A percentile compares a stretch with the other conserved stretches of the same genome.
Evolutionary conservation across 2,797 vertebrate species (phyloP).

Genomic region (Lithobates pipiens): DNA sequence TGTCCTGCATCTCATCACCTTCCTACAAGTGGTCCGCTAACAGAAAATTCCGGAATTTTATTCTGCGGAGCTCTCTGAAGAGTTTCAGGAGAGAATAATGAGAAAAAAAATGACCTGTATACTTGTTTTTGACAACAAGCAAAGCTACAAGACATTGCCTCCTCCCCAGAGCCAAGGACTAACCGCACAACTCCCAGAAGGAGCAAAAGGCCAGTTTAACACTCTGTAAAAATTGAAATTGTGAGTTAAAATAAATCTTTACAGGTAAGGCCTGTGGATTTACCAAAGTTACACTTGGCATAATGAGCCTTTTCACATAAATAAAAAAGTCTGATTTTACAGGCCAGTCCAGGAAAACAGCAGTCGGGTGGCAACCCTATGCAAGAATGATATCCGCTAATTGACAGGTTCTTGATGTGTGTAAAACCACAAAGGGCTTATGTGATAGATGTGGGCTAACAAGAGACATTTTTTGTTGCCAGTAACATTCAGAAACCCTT

Average conservation of each 20-base stretch:
- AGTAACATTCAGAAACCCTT: too few species aligned
- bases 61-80: neutral
- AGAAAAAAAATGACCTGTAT: conserved; percentile 1
- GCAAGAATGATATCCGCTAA: too few species aligned
- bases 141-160: neutral
- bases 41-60: neutral
- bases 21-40: neutral
- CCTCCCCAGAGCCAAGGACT: neutral
- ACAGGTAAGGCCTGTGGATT: too few species aligned
- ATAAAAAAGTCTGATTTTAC: too few species aligned
- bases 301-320: too few species aligned
- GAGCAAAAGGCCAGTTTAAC: neutral
- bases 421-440: too few species aligned
- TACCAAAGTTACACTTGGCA: too few species aligned
- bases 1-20: neutral
- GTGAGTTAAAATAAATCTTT: neutral
- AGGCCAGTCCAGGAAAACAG: too few species aligned
- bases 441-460: too few species aligned
- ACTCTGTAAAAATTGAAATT: neutral
- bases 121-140: neutral
- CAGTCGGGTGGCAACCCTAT: too few species aligned
- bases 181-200: neutral
- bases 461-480: too few species aligned
- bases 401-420: too few species aligned
- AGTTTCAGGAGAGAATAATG: neutral